phyloP scores from a whole-genome alignment of 2,797 vertebrate species.

The Tenualosa thibaudeaui region DNA sequence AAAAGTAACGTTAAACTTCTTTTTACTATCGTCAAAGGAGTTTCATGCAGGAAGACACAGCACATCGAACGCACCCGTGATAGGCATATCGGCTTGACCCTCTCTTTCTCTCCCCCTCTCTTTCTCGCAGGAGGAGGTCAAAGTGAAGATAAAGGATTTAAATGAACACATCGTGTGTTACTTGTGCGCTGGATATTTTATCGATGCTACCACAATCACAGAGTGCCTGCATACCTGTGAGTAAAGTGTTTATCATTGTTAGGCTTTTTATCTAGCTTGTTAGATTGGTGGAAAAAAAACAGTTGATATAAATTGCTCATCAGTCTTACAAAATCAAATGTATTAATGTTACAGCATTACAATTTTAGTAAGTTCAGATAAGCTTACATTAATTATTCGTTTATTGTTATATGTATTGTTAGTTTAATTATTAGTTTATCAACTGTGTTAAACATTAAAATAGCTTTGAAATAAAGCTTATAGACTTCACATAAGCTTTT shows the following conservation, averaged over 20 bases:
- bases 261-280: background rate
- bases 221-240: conserved; percentile 84
- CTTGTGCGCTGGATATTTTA: conserved; percentile 80
- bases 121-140: conserved; percentile 74
- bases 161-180: conserved; percentile 83
- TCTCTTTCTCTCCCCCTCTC: background rate
- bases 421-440: no score
- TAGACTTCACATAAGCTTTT: background rate
- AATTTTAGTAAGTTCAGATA: no score
- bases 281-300: no score
- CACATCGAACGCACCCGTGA: background rate
- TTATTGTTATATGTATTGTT: no score
- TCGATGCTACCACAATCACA: conserved; percentile 81
- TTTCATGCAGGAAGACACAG: background rate
- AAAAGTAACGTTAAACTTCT: background rate
- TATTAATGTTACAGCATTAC: no score
- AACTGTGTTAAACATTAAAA: no score
- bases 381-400: no score
- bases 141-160: conserved; percentile 82
- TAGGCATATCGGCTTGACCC: background rate
- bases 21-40: background rate
- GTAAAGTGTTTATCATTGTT: conserved; percentile 62
- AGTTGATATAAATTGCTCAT: no score
- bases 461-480: background rate
- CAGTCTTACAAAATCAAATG: no score